Evolutionary conservation across 2,797 vertebrate species (phyloP).

Genomic region (Nothura maculosa): DNA sequence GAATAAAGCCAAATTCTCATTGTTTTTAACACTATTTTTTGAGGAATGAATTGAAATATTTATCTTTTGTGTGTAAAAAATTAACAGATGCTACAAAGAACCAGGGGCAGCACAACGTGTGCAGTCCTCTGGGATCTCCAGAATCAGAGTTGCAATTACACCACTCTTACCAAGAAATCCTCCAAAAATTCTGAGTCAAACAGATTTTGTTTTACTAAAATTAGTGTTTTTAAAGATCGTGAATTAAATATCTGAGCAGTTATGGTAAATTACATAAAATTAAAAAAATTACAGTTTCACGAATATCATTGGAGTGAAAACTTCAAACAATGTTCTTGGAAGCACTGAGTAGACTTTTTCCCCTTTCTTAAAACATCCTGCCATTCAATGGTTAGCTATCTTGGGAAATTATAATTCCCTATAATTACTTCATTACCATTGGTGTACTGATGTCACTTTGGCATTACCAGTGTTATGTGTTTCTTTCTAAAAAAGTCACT

Average conservation of each 20-base stretch:
- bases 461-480: neutral
- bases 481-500: neutral
- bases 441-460: neutral
- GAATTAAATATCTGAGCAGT: neutral
- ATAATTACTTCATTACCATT: neutral
- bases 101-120: neutral
- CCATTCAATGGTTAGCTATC: neutral
- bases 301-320: neutral
- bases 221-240: neutral
- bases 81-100: constrained; percentile 27
- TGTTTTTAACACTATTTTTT: constrained; percentile 22
- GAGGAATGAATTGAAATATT: constrained; percentile 28
- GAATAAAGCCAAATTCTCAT: neutral
- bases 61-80: constrained; percentile 27
- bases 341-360: neutral
- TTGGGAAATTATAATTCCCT: neutral
- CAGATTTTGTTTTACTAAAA: constrained; percentile 23
- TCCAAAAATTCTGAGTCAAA: neutral
- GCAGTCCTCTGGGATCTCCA: neutral
- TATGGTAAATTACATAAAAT: neutral
- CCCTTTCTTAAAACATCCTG: neutral
- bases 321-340: neutral
- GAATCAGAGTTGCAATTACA: neutral
- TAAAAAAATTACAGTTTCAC: neutral
- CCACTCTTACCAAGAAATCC: neutral